Percentiles rank a stretch among this genome's conserved stretches.
Evolutionary conservation across 2,797 vertebrate genomes (phyloP).

Genomic region (Poeciliopsis infans): DNA sequence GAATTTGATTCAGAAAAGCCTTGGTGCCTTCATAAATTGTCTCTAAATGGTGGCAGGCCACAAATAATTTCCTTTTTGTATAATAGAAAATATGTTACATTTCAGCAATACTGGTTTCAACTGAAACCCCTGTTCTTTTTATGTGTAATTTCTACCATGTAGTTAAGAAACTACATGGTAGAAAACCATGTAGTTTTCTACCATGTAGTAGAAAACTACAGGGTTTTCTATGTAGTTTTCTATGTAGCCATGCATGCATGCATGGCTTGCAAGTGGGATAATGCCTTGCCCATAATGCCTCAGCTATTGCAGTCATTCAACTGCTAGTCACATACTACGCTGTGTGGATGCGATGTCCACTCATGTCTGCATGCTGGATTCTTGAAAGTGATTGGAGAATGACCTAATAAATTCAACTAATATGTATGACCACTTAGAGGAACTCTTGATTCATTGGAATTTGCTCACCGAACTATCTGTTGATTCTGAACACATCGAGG

Average conservation of each 20-base stretch:
- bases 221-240: too few relatives aligned
- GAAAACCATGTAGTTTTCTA: too few relatives aligned
- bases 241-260: background rate
- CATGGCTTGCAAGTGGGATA: too few relatives aligned
- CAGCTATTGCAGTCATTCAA: background rate
- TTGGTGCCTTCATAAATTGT: background rate
- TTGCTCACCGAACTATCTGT: background rate
- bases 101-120: background rate
- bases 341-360: background rate
- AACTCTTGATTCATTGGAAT: background rate
- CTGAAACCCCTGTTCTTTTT: conserved; percentile 11
- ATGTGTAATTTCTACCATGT: conserved; percentile 30
- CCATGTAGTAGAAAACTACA: too few relatives aligned
- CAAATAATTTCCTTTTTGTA: background rate
- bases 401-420: background rate
- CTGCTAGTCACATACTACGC: background rate
- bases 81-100: background rate
- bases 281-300: too few relatives aligned
- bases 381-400: background rate
- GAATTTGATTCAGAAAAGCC: conserved; percentile 5
- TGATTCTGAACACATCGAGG: background rate
- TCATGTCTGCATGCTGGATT: background rate
- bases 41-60: background rate
- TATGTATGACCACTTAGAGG: background rate
- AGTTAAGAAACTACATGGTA: conserved; percentile 17